Evolutionary conservation across 2,888 invertebrate genomes (phyloP), one percentile per base, ranked within the genome.

Genomic region (Branchellion lobata): DNA sequence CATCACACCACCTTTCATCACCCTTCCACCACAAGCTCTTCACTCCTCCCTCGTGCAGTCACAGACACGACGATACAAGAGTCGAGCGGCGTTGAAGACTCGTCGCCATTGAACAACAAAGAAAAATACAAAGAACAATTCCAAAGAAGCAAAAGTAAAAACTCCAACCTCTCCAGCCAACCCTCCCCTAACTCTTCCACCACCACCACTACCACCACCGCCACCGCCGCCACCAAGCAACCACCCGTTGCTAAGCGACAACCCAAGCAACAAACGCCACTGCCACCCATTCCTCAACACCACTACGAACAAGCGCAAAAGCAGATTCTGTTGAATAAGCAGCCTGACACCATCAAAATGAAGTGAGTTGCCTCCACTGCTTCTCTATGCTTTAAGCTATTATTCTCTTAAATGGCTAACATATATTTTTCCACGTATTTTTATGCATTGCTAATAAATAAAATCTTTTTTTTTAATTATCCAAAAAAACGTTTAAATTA

Each of bases 291-390:
- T 40, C 80, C 80, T 3, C 80, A 80, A 33, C 80, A 80, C 51
- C 80, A 80, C n/a, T 78, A 78, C 24, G 80, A 80, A 11, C 69
- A 80, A 31, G 80, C 80, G 24, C 80, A 80, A 61, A 69, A 68
- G 21, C 78, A 80, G 65, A 78, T 80, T 18, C 65, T 65, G 29
- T 24, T 80, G 36, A 80, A 77, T 77, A 76, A 71, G 21, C 80
- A 80, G 31, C 76, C 34, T n/a, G 81, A 81, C 79, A 86, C 86
- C 83, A 83, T 84, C 79, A 88, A 88, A 84, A 87, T 86, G 86
- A 87, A 88, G 87, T 88, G 84, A 85, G 87, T 85, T 53, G 11
- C n/a, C 36, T 14, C 29, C 14, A n/a, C n/a, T n/a, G n/a, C n/a
- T n/a, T n/a, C 21, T 1, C 33, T 14, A 14, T 76, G 11, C 34